A percentile compares a stretch with the other conserved stretches of the same genome.
phyloP scores from a whole-genome alignment of 2,113 vertebrate genomes.

The Zapornia atra region DNA sequence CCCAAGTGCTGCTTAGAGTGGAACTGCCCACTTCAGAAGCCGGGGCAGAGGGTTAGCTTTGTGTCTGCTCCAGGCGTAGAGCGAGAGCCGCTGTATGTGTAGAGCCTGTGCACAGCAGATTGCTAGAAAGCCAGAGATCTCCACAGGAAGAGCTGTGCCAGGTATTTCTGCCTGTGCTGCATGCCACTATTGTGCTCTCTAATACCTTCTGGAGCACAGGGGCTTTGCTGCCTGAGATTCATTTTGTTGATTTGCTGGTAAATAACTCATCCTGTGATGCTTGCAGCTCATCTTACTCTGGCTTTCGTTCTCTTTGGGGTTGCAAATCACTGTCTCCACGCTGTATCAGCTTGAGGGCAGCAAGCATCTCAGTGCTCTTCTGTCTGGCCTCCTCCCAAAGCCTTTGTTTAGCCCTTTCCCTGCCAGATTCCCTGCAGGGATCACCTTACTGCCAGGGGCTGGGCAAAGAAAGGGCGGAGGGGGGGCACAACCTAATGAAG shows the following conservation, averaged over 20 bases:
- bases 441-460: background rate
- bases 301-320: conserved; percentile 15
- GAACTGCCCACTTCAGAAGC: background rate
- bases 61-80: background rate
- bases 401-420: conserved; percentile 27
- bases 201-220: conserved; percentile 14
- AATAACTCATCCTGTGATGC: conserved; percentile 4
- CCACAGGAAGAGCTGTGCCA: background rate
- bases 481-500: background rate
- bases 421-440: background rate
- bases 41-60: background rate
- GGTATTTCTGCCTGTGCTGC: background rate
- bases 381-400: conserved; percentile 33
- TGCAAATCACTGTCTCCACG: background rate
- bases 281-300: background rate
- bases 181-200: background rate
- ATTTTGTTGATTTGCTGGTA: conserved; percentile 23
- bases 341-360: background rate
- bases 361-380: background rate
- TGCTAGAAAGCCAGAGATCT: background rate
- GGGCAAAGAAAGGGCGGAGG: background rate
- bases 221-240: background rate
- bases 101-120: conserved; percentile 20
- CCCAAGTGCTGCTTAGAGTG: background rate
- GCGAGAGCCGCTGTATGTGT: background rate